These are phyloP conservation scores for Automeris io DNA, from an alignment of 2,888 invertebrate species.

Conservation along the genomic window DNA sequence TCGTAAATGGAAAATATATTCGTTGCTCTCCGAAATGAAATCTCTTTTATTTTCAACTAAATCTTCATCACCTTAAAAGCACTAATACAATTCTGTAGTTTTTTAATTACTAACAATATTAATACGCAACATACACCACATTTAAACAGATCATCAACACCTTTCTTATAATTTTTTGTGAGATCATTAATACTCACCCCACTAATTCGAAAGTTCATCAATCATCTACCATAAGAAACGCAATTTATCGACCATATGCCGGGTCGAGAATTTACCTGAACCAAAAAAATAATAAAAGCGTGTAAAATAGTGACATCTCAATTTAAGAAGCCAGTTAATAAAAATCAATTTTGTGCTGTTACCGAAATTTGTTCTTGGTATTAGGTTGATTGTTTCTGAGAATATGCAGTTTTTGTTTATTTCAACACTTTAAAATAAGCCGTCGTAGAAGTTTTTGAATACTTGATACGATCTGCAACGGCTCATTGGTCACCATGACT, in stretches of 20 bases:
- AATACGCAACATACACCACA: neutral
- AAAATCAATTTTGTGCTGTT: conserved; percentile 2
- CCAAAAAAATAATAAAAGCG: conserved; percentile 56
- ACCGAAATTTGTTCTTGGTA: conserved; percentile 35
- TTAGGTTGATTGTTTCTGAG: neutral
- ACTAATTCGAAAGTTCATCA: conserved; percentile 62
- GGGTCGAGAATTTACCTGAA: conserved; percentile 55
- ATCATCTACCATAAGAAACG: conserved; percentile 56
- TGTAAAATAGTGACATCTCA: conserved; percentile 65
- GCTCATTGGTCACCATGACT: conserved; percentile 52
- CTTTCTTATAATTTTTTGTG: too few species aligned
- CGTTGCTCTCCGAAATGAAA: too few species aligned
- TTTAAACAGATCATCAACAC: conserved; percentile 38
- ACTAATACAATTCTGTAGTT: too few species aligned
- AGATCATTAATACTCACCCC: too few species aligned
- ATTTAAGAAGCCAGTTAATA: conserved; percentile 48
- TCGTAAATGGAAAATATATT: too few species aligned
- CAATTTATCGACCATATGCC: conserved; percentile 54
- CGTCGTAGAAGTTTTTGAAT: neutral
- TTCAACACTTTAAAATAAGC: neutral
- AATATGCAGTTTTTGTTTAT: conserved; percentile 1
- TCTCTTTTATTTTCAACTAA: too few species aligned
- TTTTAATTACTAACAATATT: too few species aligned
- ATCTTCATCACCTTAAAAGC: too few species aligned
- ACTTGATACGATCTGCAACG: conserved; percentile 32